Evolutionary conservation across 2,888 invertebrate species (phyloP), one percentile per base, ranked within the genome.

Genomic region (Andrena flavipes): DNA sequence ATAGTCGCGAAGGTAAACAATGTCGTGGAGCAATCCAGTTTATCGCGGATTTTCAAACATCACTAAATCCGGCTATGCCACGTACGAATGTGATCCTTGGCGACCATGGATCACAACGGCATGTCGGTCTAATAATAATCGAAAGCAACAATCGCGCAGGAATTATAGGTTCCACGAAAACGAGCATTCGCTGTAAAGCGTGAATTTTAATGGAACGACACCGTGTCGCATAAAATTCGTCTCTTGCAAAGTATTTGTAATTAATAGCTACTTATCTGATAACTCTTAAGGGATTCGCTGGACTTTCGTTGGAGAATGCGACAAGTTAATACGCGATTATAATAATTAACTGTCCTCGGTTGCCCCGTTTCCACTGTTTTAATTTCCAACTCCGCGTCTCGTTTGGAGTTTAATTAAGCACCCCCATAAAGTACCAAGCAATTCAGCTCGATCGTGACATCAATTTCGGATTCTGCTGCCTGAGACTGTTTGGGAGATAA

Each of bases 111-210:
- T n/a, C 10, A 8, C 23, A 63, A 42, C 16, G 51, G 54, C 23
- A 29, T 42, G 56, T 72, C 73, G 20, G 20, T 16, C 56, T 80
- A 76, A 83, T n/a, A 65, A 62, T 59, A 67, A 84, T 84, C 76
- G 59, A 84, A 60, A 63, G 26, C 67, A 76, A 84, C 76, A 70
- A 80, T 59, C 29, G 65, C 30, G n/a, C 42, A 51, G 64, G 60
- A 63, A 83, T 84, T 76, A 76, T 29, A 62, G 20, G 48, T 67
- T 77, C 49, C 74, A 74, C 54, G 82, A 64, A 68, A 83, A 82
- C 51, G 60, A 59, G 42, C 42, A 2, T 42, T 5, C 42, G 42
- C 4, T 42, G 0, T 0, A 5, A 42, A 16, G 42, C 42, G 42
- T 42, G 42, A 42, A 42, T 13, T 63, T 65, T 59, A 13, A 80